Evolutionary conservation across 2,888 invertebrate species (phyloP), one percentile per base, ranked within the genome.

Genomic region (Callyntrura sp.): DNA sequence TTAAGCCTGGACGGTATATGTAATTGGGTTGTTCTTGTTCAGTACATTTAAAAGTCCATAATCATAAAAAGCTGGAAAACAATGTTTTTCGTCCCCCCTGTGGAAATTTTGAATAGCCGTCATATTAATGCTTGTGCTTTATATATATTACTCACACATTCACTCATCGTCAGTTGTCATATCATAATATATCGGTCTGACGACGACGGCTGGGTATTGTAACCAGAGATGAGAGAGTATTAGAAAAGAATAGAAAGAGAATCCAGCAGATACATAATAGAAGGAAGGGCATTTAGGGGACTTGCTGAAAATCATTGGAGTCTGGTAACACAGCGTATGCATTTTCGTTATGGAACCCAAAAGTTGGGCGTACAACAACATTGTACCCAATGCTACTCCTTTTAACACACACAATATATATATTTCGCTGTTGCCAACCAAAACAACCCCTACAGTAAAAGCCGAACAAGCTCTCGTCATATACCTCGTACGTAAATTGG

Each of bases 381-480:
- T 70, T 70, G 35, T 35, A 2, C 43, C n/a, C n/a, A n/a, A n/a
- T 57, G 17, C 17, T 70, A 11, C 25, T 25, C 14, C 12, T 55
- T n/a, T n/a, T n/a, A n/a, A n/a, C n/a, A n/a, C n/a, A n/a, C n/a
- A n/a, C n/a, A n/a, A n/a, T n/a, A n/a, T n/a, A n/a, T n/a, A n/a
- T n/a, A n/a, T n/a, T n/a, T n/a, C n/a, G 85, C 48, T 87, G 87
- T 87, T 87, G 87, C 87, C 70, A 87, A 14, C 87, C 87, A 70
- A 81, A 87, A 35, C 14, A 76, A 35, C 57, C 20, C 57, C 35
- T 57, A 79, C 20, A 73, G 9, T 9, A 51, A 51, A 11, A 83
- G 83, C 51, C 79, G 5, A 78, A 14, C 25, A 65, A 68, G 28
- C 60, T n/a, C 60, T 9, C 60, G n/a, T 17, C 51, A 76, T 51